Base-by-base conservation (phyloP, 2,113 vertebrate species). In the Asarcornis scutulata region DNA sequence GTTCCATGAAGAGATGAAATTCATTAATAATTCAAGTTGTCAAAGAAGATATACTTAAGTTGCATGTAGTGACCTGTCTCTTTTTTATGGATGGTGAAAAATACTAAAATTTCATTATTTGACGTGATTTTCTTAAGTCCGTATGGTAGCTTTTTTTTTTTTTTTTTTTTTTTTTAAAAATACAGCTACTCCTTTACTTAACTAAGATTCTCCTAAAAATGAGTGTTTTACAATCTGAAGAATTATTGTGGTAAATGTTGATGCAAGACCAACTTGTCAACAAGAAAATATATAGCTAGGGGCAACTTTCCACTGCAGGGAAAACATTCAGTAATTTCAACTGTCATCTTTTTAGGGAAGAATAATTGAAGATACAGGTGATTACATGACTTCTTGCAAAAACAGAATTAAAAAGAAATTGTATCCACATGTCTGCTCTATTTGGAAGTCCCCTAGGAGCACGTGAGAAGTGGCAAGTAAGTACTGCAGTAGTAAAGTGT, bases 311-410 rank as follows among this genome's bases (percentile, higher is more conserved):
- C n/a, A 27, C 59, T 85, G 55, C 20, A 44, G 59, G 64, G 34
- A 79, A 86, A 94, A 72, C 31, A 42, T 36, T 20, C 25, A 72
- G 32, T 91, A 83, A 83, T 91, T 95, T 88, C 59, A 94, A 5
- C 60, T 79, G 59, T 53, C 63, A 46, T 62, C 58, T 62, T 91
- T 76, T 86, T 85, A 93, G 50, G 75, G 56, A 90, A 59, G 55
- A 86, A 21, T 80, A 86, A 56, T 71, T 85, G 80, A 95, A 93
- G 72, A 50, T 59, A 67, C 63, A 86, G 83, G 89, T 83, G 78
- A 86, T 67, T 83, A 71, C n/a, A 26, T 9, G 67, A 78, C 38
- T 86, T 85, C 50, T 89, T 86, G 34, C 46, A 89, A 89, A 93
- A 91, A 29, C 9, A 50, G 62, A 89, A 88, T 64, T 64, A 56